Percentiles rank a stretch among this genome's conserved stretches.
Evolutionary conservation across 2,797 vertebrate genomes (phyloP).

Genomic region (Spea hammondii): DNA sequence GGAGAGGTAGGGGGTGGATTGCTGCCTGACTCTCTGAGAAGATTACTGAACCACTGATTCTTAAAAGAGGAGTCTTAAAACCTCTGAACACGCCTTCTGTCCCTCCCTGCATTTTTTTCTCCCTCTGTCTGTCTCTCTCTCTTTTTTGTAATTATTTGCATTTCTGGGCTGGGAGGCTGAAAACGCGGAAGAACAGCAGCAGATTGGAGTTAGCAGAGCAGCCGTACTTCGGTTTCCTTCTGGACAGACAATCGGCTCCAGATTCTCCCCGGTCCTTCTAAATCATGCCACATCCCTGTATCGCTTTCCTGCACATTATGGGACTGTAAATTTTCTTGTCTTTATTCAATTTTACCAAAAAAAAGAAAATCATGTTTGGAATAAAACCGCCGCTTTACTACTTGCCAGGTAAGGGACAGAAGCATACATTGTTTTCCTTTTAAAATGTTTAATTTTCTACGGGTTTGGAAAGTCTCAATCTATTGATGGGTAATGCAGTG

Average conservation of each 20-base stretch:
- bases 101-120: constrained; percentile 57
- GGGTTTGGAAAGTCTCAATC: not conserved
- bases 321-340: constrained; percentile 69
- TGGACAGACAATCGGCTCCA: constrained; percentile 39
- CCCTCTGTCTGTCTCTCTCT: constrained; percentile 52
- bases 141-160: constrained; percentile 57
- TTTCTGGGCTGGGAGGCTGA: constrained; percentile 65
- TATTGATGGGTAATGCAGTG: too few relatives aligned
- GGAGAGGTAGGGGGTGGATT: constrained; percentile 49
- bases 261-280: not conserved
- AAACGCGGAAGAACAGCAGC: constrained; percentile 45
- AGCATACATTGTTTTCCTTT: not conserved
- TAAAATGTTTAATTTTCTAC: not conserved
- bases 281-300: constrained; percentile 57
- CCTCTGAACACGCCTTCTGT: constrained; percentile 54
- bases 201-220: constrained; percentile 10
- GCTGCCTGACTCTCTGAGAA: constrained; percentile 12
- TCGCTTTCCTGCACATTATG: constrained; percentile 70
- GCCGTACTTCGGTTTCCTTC: constrained; percentile 45
- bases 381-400: constrained; percentile 95
- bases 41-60: constrained; percentile 59
- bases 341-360: not conserved
- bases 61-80: constrained; percentile 56
- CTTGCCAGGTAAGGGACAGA: constrained; percentile 86
- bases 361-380: constrained; percentile 88